Base-by-base conservation (phyloP, 1,140 invertebrate species). In the Drosophila gunungcola region DNA sequence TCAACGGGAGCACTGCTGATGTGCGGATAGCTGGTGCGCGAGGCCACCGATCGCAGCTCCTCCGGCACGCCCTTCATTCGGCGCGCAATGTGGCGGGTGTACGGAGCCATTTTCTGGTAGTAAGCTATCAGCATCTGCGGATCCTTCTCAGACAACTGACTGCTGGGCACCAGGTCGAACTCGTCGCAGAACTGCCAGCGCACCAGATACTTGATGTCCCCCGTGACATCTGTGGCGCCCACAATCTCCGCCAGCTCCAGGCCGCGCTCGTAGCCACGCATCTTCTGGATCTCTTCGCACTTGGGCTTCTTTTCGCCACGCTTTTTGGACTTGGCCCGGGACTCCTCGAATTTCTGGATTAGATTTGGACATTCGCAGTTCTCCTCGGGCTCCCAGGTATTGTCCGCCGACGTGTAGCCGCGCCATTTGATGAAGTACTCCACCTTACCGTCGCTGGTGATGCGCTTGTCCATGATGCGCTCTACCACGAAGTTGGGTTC, bases 171-270 rank as follows among this genome's bases (percentile, higher is more conserved):
- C 55, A 92, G 58, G 63, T 92, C 91, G 41, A 92, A 90, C 55
- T 92, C 90, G 4, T 91, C 80, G 36, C 90, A 91, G 61, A 56
- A 82, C 51, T 92, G 78, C 91, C 91, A 92, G 21, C 88, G 75
- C 6, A 92, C 79, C 11, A 92, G 65, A 32, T 92, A 93, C 10
- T 80, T 88, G 3, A 91, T 75, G 11, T 91, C 90, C 0, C 85
- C 91, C 21, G 78, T 81, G 1, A 82, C 78, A 52, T 92, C 85
- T 5, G 92, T 91, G 4, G 97, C 97, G 36, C 94, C 98, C 92
- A 99, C 98, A 67, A 99, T 99, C 92, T 97, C 97, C 78, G 99
- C 98, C 10, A 98, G 96, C 55, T 98, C 96, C 2, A 98, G 93
- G 10, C 96, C 96, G 82, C 97, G 94, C 69, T 98, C 97, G 93